Evolutionary conservation across 2,888 invertebrate species (phyloP).

Genomic region (Atherix ibis): DNA sequence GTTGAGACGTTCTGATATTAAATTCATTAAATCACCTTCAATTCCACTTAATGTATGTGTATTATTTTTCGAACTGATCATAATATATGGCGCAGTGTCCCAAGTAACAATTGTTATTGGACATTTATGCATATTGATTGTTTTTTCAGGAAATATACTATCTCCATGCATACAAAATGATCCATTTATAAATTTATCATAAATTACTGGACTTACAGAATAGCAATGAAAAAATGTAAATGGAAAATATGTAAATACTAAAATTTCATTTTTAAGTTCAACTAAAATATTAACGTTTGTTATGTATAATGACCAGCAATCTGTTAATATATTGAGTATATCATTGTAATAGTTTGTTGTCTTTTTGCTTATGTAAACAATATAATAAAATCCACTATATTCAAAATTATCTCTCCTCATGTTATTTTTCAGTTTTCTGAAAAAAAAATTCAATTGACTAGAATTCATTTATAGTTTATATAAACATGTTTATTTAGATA

Average conservation of each 20-base stretch:
- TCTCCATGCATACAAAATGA: neutral
- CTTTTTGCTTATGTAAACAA: neutral
- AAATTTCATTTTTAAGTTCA: neutral
- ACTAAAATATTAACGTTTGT: conserved; percentile 2
- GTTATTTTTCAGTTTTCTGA: neutral
- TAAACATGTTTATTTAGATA: neutral
- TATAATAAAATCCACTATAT: neutral
- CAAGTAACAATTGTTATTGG: conserved; percentile 2
- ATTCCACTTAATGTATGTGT: conserved; percentile 5
- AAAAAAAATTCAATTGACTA: neutral
- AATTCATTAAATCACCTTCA: conserved; percentile 8
- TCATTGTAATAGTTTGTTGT: neutral
- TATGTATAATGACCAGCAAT: conserved; percentile 1
- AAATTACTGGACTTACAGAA: neutral
- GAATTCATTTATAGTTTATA: neutral
- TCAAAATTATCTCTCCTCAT: neutral
- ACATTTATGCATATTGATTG: conserved; percentile 7
- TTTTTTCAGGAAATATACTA: conserved; percentile 8
- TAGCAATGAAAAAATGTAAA: conserved; percentile 1
- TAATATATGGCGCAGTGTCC: conserved; percentile 7
- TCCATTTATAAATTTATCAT: neutral
- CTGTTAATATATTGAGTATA: neutral
- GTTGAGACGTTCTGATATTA: conserved; percentile 8
- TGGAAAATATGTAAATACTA: conserved; percentile 4
- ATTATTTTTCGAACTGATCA: neutral